Conservation (phyloP, 1,140 invertebrate genomes). For the Drosophila novamexicana region DNA sequence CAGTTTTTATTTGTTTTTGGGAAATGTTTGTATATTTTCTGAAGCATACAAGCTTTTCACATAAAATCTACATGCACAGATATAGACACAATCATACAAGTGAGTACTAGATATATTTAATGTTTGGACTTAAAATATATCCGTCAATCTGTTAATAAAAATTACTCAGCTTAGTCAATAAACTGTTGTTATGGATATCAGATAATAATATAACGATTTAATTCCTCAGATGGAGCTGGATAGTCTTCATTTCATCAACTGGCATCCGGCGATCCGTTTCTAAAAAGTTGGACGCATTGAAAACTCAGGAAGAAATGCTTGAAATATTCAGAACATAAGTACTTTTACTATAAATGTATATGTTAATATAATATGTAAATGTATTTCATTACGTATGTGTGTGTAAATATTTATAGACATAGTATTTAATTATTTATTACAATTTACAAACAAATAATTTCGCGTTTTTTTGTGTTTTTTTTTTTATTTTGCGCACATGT, state of each 20-base stretch:
- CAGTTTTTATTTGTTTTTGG: constrained; percentile 27
- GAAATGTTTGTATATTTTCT: constrained; percentile 54
- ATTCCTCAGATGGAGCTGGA: not conserved
- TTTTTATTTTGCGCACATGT: constrained; percentile 22
- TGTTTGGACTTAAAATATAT: constrained; percentile 10
- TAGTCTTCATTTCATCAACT: not conserved
- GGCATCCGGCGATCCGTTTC: not conserved
- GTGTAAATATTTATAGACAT: constrained; percentile 40
- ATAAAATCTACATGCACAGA: constrained; percentile 63
- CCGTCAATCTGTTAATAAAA: not conserved
- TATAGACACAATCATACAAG: constrained; percentile 65
- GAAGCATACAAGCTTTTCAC: constrained; percentile 69
- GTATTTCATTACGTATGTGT: constrained; percentile 45
- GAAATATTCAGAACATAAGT: constrained; percentile 51
- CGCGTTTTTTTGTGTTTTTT: constrained; percentile 42
- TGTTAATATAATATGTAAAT: constrained; percentile 56
- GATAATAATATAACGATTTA: not conserved
- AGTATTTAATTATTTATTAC: constrained; percentile 62
- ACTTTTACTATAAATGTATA: constrained; percentile 30
- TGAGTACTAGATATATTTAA: constrained; percentile 12
- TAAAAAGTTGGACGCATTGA: not conserved
- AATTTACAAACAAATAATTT: constrained; percentile 78
- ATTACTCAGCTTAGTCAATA: not conserved
- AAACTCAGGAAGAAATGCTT: constrained; percentile 26
- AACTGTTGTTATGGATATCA: not conserved